Percentiles rank a stretch among this genome's conserved stretches.
Conservation (phyloP, 2,113 vertebrate species). For the Mastomys coucha region DNA sequence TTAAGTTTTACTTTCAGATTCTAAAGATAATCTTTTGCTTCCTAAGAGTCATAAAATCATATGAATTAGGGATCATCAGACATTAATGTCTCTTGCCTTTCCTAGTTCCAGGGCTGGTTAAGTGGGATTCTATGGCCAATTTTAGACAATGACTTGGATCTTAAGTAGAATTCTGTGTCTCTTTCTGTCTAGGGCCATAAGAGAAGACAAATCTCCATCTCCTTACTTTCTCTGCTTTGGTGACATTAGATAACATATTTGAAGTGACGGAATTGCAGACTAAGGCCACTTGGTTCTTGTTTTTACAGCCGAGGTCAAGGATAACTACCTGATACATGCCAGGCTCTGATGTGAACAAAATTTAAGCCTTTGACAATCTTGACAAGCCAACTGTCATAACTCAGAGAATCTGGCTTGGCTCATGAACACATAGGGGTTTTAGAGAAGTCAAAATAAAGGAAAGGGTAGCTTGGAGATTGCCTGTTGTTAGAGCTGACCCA, state of each 20-base stretch:
- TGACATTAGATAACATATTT: not conserved
- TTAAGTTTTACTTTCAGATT: not conserved
- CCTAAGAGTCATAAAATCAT: constrained; percentile 61
- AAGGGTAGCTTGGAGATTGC: not conserved
- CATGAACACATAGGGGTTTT: not conserved
- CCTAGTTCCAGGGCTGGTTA: not conserved
- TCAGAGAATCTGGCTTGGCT: not conserved
- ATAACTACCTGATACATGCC: not conserved
- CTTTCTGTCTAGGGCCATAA: not conserved
- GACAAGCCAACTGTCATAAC: not conserved
- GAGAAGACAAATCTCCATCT: not conserved
- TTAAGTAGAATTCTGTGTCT: not conserved
- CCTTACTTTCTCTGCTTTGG: not conserved
- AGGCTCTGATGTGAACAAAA: not conserved
- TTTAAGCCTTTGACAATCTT: not conserved
- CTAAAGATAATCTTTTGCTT: constrained; percentile 62
- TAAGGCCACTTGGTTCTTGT: not conserved
- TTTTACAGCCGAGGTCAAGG: not conserved
- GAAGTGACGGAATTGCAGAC: not conserved
- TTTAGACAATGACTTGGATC: not conserved
- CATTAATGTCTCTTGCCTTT: constrained; percentile 29
- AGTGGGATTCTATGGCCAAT: not conserved
- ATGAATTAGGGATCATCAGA: constrained; percentile 58
- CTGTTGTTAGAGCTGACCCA: not conserved
- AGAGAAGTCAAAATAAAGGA: not conserved